Percentiles rank a stretch among this genome's conserved stretches.
These are phyloP conservation scores for Prolemur simus DNA, from an alignment of 2,113 vertebrate genomes.

Conservation along the genomic window DNA sequence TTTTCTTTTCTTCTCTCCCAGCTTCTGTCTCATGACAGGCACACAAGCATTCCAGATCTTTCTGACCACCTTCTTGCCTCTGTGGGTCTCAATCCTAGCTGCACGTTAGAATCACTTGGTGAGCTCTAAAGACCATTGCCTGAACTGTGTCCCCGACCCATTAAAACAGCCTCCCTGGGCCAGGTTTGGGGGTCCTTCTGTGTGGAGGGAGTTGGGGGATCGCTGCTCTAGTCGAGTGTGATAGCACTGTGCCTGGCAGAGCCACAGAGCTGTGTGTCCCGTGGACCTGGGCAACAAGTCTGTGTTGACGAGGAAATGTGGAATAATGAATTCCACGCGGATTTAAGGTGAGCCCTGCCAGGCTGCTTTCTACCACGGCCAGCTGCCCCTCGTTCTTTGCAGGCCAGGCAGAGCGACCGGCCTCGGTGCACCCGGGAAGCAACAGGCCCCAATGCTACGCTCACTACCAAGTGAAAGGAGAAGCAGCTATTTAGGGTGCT, in stretches of 20 bases:
- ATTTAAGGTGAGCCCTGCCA: not conserved
- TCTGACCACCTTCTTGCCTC: not conserved
- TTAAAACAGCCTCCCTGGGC: too few species aligned
- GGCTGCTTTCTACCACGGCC: not conserved
- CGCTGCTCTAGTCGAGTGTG: accelerated
- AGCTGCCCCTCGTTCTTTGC: not conserved
- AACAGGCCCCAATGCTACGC: not conserved
- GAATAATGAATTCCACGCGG: not conserved
- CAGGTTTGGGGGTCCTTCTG: too few species aligned
- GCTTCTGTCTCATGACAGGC: not conserved
- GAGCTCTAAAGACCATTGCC: not conserved
- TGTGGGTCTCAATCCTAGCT: not conserved
- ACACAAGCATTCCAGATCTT: not conserved
- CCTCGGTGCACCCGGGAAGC: not conserved
- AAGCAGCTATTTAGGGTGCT: constrained; percentile 23
- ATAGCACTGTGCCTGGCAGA: not conserved
- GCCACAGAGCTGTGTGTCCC: not conserved
- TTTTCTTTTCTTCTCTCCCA: not conserved
- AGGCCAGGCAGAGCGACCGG: not conserved
- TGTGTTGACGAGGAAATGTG: not conserved
- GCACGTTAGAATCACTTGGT: not conserved
- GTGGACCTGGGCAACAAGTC: not conserved
- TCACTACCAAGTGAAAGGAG: not conserved
- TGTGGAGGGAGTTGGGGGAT: not conserved
- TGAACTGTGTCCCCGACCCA: accelerated